phyloP scores from a whole-genome alignment of 2,888 invertebrate genomes.

The Tetragonula carbonaria region DNA sequence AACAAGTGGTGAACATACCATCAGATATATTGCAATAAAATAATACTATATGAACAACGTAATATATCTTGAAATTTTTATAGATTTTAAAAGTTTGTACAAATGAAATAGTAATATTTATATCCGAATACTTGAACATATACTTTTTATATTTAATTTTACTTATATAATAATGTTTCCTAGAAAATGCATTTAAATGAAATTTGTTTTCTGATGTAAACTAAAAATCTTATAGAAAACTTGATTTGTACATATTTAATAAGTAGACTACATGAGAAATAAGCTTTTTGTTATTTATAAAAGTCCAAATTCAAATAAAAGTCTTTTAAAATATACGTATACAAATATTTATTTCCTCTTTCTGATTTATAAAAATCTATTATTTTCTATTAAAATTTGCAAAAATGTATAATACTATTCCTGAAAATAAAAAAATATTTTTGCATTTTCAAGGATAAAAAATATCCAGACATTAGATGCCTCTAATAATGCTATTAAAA shows the following conservation, averaged over 20 bases:
- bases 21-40: constrained; percentile 71
- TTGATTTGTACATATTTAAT: constrained; percentile 45
- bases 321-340: constrained; percentile 32
- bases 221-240: constrained; percentile 37
- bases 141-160: constrained; percentile 46
- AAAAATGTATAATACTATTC: not conserved
- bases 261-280: constrained; percentile 25
- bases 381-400: not conserved
- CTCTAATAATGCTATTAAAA: constrained; percentile 35
- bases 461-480: constrained; percentile 40
- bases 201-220: constrained; percentile 46
- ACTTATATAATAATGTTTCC: constrained; percentile 38
- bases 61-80: constrained; percentile 3
- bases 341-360: constrained; percentile 35
- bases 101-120: constrained; percentile 42
- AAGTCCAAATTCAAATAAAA: constrained; percentile 15
- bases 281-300: constrained; percentile 20
- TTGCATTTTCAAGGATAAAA: constrained; percentile 14
- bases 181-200: constrained; percentile 31
- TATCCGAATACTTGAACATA: constrained; percentile 35
- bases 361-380: constrained; percentile 9
- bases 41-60: constrained; percentile 17
- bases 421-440: constrained; percentile 17
- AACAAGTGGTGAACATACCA: constrained; percentile 80
- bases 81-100: constrained; percentile 21